These are phyloP conservation scores for Falco biarmicus DNA, from an alignment of 2,797 vertebrate genomes.

Conservation along the genomic window DNA sequence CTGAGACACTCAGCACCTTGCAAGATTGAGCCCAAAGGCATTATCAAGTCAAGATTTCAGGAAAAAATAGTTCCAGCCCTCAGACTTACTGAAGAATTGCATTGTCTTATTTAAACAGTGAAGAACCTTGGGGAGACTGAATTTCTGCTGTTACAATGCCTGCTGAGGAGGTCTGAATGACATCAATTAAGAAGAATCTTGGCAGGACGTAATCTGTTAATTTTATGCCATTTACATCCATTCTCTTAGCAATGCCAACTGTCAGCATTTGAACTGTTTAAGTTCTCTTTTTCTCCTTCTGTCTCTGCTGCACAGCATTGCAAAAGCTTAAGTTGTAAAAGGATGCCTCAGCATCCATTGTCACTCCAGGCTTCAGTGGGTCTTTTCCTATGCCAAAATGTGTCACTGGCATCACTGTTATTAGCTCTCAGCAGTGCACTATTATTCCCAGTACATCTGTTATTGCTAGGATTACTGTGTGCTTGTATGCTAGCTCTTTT, in stretches of 20 bases:
- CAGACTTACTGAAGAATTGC: not conserved
- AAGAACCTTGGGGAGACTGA: not conserved
- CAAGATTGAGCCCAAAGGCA: not conserved
- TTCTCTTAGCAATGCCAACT: constrained; percentile 52
- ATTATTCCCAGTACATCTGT: not conserved
- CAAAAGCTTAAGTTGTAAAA: not conserved
- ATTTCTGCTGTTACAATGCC: constrained; percentile 25
- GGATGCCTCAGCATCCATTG: not conserved
- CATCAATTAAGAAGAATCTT: constrained; percentile 59
- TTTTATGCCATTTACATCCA: constrained; percentile 59
- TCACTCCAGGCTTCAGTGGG: not conserved
- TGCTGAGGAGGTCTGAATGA: constrained; percentile 21
- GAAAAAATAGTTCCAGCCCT: not conserved
- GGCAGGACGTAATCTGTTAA: constrained; percentile 49
- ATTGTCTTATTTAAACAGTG: not conserved
- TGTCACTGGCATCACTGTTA: not conserved
- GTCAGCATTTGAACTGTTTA: constrained; percentile 38
- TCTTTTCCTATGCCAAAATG: not conserved
- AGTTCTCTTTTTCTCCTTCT: constrained; percentile 40
- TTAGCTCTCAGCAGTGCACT: not conserved
- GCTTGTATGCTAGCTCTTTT: not conserved
- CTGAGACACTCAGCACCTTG: not conserved
- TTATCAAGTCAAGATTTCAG: not conserved
- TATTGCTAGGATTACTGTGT: not conserved
- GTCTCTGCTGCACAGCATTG: constrained; percentile 15